Evolutionary conservation across 1,140 invertebrate genomes (phyloP).

Genomic region (Drosophila kohkoa): DNA sequence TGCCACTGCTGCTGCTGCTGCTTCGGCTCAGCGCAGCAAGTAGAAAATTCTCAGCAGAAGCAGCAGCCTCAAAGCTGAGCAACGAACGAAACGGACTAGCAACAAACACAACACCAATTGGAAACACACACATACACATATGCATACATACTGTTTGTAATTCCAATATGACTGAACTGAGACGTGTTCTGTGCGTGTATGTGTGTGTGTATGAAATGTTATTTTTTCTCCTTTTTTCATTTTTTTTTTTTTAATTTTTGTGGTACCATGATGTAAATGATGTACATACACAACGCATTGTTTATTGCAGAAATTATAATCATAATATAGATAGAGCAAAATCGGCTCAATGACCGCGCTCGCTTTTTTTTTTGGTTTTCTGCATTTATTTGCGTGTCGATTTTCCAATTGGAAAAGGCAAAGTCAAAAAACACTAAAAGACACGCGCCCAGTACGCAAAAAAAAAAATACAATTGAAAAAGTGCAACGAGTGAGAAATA

Average conservation of each 20-base stretch:
- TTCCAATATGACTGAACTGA: constrained; percentile 63
- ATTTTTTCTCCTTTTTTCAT: constrained; percentile 49
- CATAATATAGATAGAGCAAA: constrained; percentile 23
- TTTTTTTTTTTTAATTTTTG: constrained; percentile 5
- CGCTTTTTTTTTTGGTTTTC: constrained; percentile 14
- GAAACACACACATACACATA: constrained; percentile 68
- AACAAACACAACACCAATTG: constrained; percentile 66
- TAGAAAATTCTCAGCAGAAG: constrained; percentile 50
- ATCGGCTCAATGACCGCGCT: constrained; percentile 47
- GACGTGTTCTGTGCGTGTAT: constrained; percentile 48
- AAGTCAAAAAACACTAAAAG: constrained; percentile 34
- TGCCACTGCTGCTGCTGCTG: constrained; percentile 31
- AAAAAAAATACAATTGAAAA: constrained; percentile 26
- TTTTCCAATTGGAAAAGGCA: constrained; percentile 44
- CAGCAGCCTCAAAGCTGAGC: constrained; percentile 55
- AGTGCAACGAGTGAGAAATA: constrained; percentile 68
- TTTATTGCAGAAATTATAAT: constrained; percentile 28
- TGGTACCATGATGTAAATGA: constrained; percentile 36
- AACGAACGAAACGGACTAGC: constrained; percentile 49
- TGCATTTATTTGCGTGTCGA: constrained; percentile 41
- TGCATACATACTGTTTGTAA: constrained; percentile 42
- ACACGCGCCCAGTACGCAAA: constrained; percentile 36
- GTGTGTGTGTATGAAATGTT: constrained; percentile 58
- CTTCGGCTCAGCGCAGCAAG: constrained; percentile 31
- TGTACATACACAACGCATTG: constrained; percentile 48